phyloP scores from a whole-genome alignment of 2,888 invertebrate genomes.

The Leptopilina myrica region DNA sequence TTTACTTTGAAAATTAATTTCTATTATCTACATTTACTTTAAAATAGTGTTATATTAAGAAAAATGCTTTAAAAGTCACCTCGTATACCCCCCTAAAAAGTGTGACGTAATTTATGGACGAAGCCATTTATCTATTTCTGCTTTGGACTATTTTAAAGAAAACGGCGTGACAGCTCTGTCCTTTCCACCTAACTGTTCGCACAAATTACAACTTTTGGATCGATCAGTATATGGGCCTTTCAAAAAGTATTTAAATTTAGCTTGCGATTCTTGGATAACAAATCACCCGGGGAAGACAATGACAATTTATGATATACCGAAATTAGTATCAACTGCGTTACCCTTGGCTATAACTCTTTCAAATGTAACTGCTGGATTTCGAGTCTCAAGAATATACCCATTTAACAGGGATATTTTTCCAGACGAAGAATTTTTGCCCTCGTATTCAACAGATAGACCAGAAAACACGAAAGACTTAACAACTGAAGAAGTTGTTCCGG shows the following conservation, averaged over 20 bases:
- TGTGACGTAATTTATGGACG: too few species aligned
- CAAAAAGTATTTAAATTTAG: constrained; percentile 63
- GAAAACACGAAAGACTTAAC: too few species aligned
- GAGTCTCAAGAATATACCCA: constrained; percentile 54
- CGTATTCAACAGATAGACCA: not conserved
- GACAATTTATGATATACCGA: constrained; percentile 64
- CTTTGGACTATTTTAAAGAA: constrained; percentile 63
- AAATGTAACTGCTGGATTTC: constrained; percentile 56
- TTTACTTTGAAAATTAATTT: too few species aligned
- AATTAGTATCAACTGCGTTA: constrained; percentile 51
- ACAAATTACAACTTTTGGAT: constrained; percentile 68
- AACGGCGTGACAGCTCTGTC: constrained; percentile 66
- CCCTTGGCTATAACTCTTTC: constrained; percentile 46
- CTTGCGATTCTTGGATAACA: constrained; percentile 65
- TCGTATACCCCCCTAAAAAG: too few species aligned
- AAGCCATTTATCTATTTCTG: constrained; percentile 44
- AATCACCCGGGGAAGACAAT: constrained; percentile 60
- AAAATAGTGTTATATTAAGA: too few species aligned
- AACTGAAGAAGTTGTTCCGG: too few species aligned
- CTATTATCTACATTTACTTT: too few species aligned
- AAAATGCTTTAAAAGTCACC: too few species aligned
- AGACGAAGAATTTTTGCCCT: too few species aligned
- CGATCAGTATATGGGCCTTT: constrained; percentile 65
- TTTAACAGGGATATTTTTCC: constrained; percentile 44
- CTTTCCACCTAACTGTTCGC: constrained; percentile 60